Evolutionary conservation across 2,797 vertebrate genomes (phyloP).

Genomic region (Melanotaenia parkinsoni): DNA sequence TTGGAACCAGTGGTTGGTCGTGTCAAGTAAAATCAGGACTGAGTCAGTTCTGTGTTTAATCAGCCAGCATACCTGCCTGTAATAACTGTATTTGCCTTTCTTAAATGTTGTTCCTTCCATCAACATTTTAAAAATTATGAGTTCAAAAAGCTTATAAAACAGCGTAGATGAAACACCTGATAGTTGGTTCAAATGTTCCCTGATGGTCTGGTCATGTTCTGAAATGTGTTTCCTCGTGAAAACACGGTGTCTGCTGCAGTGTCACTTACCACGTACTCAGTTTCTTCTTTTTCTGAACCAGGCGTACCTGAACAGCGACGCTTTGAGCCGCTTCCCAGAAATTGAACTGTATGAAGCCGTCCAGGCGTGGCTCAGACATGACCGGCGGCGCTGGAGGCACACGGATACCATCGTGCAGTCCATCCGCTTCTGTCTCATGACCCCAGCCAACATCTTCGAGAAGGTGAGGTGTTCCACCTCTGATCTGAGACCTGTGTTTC

Average conservation of each 20-base stretch:
- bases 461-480: conserved; percentile 85
- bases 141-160: not conserved
- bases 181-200: too few species aligned
- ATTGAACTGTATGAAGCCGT: conserved; percentile 98
- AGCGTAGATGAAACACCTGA: too few species aligned
- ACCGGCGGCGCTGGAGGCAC: conserved; percentile 98
- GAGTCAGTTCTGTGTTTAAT: not conserved
- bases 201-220: not conserved
- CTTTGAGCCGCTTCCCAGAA: conserved; percentile 95
- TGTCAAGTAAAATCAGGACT: not conserved
- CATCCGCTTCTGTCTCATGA: conserved; percentile 99
- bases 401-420: conserved; percentile 98
- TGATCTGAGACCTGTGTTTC: not conserved
- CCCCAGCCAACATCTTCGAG: conserved; percentile 96
- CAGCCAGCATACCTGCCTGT: too few species aligned
- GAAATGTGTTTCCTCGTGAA: not conserved
- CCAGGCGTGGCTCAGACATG: conserved; percentile 96
- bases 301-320: conserved; percentile 94
- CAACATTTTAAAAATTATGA: not conserved
- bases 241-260: not conserved
- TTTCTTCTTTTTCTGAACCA: conserved; percentile 16
- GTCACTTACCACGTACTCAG: too few species aligned
- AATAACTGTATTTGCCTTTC: not conserved
- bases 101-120: not conserved
- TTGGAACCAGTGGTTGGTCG: not conserved